phyloP scores from a whole-genome alignment of 2,888 invertebrate genomes.

The Epistrophe eligans region DNA sequence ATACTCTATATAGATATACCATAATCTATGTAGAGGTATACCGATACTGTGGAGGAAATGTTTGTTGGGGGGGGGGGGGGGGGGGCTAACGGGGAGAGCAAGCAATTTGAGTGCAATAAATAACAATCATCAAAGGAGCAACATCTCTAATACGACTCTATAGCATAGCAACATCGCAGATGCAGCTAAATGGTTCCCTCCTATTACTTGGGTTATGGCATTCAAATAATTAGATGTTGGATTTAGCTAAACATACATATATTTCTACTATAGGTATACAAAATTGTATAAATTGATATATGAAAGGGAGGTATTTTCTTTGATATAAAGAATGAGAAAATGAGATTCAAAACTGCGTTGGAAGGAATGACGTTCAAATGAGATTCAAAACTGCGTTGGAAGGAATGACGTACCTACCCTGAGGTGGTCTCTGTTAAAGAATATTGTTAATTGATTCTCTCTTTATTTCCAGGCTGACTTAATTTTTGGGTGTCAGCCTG shows the following conservation, averaged over 20 bases:
- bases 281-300: background rate
- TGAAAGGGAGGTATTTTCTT: background rate
- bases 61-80: background rate
- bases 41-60: background rate
- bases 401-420: too few relatives aligned
- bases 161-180: background rate
- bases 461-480: too few relatives aligned
- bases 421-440: too few relatives aligned
- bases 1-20: too few relatives aligned
- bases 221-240: conserved; percentile 52
- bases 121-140: conserved; percentile 69
- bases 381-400: background rate
- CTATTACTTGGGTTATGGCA: conserved; percentile 7
- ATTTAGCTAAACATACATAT: background rate
- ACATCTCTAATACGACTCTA: background rate
- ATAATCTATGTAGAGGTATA: background rate
- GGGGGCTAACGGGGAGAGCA: background rate
- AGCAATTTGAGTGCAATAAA: conserved; percentile 61
- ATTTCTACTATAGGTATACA: background rate
- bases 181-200: conserved; percentile 27
- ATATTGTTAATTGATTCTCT: too few relatives aligned
- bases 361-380: background rate
- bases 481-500: too few relatives aligned
- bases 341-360: background rate
- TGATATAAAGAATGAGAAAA: background rate